These are phyloP conservation scores for Zaprionus nigranus DNA, from an alignment of 1,140 invertebrate genomes.

Conservation along the genomic window DNA sequence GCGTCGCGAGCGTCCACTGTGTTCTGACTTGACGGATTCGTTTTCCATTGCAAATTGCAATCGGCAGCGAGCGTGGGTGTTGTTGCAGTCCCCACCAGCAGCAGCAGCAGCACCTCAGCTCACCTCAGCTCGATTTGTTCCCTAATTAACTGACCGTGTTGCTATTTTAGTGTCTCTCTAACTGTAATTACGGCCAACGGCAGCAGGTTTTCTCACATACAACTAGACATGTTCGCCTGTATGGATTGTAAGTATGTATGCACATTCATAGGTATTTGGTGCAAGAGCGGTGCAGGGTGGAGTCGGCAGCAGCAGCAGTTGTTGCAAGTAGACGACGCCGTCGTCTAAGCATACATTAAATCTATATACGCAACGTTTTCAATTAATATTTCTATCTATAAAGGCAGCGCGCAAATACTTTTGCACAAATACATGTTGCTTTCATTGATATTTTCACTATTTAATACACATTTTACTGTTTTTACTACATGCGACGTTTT, in stretches of 20 bases:
- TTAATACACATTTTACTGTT: slow-evolving; percentile 62
- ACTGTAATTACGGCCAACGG: slow-evolving; percentile 66
- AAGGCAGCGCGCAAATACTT: slow-evolving; percentile 23
- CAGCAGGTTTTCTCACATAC: slow-evolving; percentile 72
- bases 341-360: slow-evolving; percentile 20
- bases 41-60: slow-evolving; percentile 78
- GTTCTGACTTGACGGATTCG: slow-evolving; percentile 84
- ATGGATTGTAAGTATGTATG: slow-evolving; percentile 19
- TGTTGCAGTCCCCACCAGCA: slow-evolving; percentile 8
- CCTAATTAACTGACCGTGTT: slow-evolving; percentile 63
- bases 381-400: slow-evolving; percentile 24
- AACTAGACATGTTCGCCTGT: slow-evolving; percentile 38
- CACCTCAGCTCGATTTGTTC: slow-evolving; percentile 29
- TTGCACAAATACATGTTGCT: slow-evolving; percentile 16
- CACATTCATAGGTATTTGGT: slow-evolving; percentile 50
- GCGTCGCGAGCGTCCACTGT: slow-evolving; percentile 83
- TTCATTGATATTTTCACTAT: slow-evolving; percentile 59
- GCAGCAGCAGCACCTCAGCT: not conserved
- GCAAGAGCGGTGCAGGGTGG: slow-evolving; percentile 50
- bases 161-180: slow-evolving; percentile 72
- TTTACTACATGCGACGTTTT: slow-evolving; percentile 49
- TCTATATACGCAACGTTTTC: slow-evolving; percentile 3
- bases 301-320: slow-evolving; percentile 27
- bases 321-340: slow-evolving; percentile 39
- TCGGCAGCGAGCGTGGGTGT: slow-evolving; percentile 45